Conservation (phyloP, 2,113 vertebrate genomes). For the Canis aureus region DNA sequence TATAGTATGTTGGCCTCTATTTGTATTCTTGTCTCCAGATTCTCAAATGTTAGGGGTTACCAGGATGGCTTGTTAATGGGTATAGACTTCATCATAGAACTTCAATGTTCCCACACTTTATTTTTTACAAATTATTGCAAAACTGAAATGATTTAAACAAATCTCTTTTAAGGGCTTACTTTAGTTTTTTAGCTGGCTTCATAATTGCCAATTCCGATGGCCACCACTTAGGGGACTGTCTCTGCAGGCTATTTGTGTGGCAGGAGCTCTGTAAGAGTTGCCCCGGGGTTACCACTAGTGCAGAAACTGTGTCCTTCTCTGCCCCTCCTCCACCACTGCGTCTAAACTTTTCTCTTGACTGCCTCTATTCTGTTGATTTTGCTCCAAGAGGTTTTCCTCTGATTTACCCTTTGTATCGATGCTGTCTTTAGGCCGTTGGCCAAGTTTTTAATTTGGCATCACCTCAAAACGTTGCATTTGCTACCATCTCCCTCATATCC, state of each 20-base stretch:
- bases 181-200: background rate
- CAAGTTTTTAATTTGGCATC: background rate
- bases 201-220: background rate
- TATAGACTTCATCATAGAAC: background rate
- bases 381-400: background rate
- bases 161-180: background rate
- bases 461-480: background rate
- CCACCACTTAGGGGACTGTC: background rate
- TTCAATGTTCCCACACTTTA: background rate
- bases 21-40: background rate
- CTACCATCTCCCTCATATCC: background rate
- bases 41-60: background rate
- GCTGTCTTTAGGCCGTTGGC: background rate
- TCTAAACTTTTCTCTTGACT: background rate
- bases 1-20: background rate
- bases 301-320: background rate
- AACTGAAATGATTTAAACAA: constrained; percentile 35
- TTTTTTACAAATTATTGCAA: background rate
- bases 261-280: background rate
- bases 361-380: background rate
- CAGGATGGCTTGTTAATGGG: background rate
- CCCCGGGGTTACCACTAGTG: background rate
- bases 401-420: background rate
- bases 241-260: background rate
- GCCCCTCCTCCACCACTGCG: background rate